Evolutionary conservation across 2,797 vertebrate genomes (phyloP), one percentile per base, ranked within the genome.

Genomic region (Zenarchopterus dispar): DNA sequence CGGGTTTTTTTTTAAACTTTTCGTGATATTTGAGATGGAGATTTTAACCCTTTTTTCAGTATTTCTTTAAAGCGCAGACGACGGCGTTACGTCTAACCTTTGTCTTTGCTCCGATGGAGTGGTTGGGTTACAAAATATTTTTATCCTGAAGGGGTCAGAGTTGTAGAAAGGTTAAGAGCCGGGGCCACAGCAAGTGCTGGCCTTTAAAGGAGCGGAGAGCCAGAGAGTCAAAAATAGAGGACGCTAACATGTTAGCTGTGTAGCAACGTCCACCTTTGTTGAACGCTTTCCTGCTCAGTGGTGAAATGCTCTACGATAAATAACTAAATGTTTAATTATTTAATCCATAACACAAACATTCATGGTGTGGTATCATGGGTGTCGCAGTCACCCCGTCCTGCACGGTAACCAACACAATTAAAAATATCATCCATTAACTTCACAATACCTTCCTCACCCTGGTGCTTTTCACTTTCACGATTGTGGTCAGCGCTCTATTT

Each of bases 401-500:
- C 6, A 8, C 16, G 13, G 36, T 19, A 21, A 62, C 18, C 19
- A 19, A 21, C 50, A 11, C 17, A 17, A 22, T 73, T 66, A 56
- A 69, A 59, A 54, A 36, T 46, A 49, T 45, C 33, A 23, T 22
- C 11, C 42, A 45, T 36, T 48, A 52, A 16, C 47, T 53, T 43
- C 18, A 55, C 54, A 41, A 47, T 24, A 48, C 18, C 31, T 43
- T 39, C 24, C 17, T 42, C 6, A 8, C 33, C 13, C 19, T 39
- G 28, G 21, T 17, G 7, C 39, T 52, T 57, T 36, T 49, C 41
- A 22, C 33, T 51, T 56, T 46, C 39, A 62, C 50, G 53, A 62
- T 70, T 13, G 19, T 55, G 54, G 64, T 68, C 66, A 28, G 13
- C 49, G 41, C 28, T 54, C 41, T 56, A 50, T 70, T 70, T 62